These are phyloP conservation scores for Plectus sambesii DNA, from an alignment of 1,140 invertebrate species.

Conservation along the genomic window DNA sequence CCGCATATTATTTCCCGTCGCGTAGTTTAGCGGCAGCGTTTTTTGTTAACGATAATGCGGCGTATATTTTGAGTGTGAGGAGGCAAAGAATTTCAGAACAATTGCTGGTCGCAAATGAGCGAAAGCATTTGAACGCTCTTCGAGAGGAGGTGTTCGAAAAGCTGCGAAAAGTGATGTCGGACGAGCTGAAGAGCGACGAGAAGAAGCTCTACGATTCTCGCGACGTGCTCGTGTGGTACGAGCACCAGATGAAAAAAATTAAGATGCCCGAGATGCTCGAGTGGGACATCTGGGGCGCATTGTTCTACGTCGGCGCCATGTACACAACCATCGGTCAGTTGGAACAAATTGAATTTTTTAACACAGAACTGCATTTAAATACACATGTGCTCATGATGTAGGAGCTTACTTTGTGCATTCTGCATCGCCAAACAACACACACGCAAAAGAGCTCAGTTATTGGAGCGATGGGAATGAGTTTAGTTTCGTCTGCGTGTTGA, in stretches of 20 bases:
- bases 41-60: background rate
- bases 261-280: constrained; percentile 34
- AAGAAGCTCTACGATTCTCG: constrained; percentile 14
- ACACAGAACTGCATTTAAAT: too few relatives aligned
- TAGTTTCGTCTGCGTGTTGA: too few relatives aligned
- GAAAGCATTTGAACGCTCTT: background rate
- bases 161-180: constrained; percentile 18
- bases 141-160: constrained; percentile 9
- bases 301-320: constrained; percentile 79
- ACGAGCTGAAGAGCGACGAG: constrained; percentile 17
- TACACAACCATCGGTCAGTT: constrained; percentile 78
- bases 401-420: background rate
- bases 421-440: constrained; percentile 4
- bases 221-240: constrained; percentile 34
- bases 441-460: too few relatives aligned
- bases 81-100: constrained; percentile 9
- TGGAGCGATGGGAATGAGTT: too few relatives aligned
- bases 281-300: constrained; percentile 82
- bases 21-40: constrained; percentile 7
- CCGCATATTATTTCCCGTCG: constrained; percentile 17
- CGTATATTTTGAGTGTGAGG: background rate
- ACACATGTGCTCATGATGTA: constrained; percentile 45
- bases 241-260: constrained; percentile 26
- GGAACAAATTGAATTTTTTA: constrained; percentile 1
- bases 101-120: constrained; percentile 18